Evolutionary conservation across 2,888 invertebrate genomes (phyloP).

Genomic region (Andrena praecox): DNA sequence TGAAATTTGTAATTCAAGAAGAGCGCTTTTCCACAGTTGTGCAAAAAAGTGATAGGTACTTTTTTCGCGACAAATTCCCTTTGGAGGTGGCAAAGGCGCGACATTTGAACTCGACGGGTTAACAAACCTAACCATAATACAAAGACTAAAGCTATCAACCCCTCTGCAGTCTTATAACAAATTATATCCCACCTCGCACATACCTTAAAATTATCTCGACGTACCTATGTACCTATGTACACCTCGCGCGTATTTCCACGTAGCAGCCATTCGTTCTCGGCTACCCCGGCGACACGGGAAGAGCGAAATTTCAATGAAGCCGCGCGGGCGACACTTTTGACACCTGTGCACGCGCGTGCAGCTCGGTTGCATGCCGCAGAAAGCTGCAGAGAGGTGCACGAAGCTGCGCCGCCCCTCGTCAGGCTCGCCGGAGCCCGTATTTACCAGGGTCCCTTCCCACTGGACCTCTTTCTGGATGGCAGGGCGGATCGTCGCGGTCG

Average conservation of each 20-base stretch:
- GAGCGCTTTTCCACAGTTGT: too few species aligned
- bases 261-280: neutral
- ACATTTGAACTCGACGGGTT: too few species aligned
- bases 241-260: conserved; percentile 2
- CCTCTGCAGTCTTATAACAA: too few species aligned
- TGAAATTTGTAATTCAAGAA: too few species aligned
- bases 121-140: too few species aligned
- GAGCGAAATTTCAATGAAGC: conserved; percentile 26
- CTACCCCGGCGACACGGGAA: neutral
- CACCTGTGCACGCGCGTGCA: conserved; percentile 1
- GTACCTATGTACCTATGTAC: too few species aligned
- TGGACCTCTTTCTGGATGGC: conserved; percentile 10
- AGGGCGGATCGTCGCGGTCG: conserved; percentile 1
- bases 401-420: neutral
- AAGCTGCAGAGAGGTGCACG: neutral
- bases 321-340: conserved; percentile 10
- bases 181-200: too few species aligned
- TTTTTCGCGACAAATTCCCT: too few species aligned
- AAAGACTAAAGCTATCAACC: too few species aligned
- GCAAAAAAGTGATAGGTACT: too few species aligned
- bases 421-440: conserved; percentile 35
- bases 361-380: conserved; percentile 1
- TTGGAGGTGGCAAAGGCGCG: too few species aligned
- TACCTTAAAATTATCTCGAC: too few species aligned
- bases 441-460: conserved; percentile 11